Base-by-base conservation (phyloP, 2,797 vertebrate genomes). In the Hyperoplus lanceolatus region DNA sequence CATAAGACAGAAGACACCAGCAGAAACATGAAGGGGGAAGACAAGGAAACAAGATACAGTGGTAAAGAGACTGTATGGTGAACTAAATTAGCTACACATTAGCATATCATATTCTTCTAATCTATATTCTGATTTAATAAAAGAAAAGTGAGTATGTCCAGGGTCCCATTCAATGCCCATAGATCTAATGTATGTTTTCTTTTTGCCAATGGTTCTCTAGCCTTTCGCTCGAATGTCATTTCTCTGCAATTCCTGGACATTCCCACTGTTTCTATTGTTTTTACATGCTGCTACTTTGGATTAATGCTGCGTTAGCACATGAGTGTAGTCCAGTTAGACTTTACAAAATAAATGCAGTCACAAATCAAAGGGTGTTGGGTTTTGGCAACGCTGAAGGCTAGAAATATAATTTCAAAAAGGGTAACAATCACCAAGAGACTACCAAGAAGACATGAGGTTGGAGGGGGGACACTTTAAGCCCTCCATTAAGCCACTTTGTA, bases 341-440 rank as follows among this genome's bases (percentile, higher is more conserved):
- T 79, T 60, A 73, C 73, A 73, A 73, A 73, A 80, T 54, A 78
- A 81, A 70, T 5, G 16, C 73, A 41, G 15, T 61, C 54, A 39
- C 5, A 51, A 63, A 49, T 39, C 39, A 63, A 21, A 82, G 84
- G 55, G 57, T 39, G 69, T 54, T 12, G 46, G 51, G 70, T 81
- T 57, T 50, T 3, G 1, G 75, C 6, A 1, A 71, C 0, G 46
- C 80, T 72, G 61, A 65, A 57, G 80, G 89, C 77, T 59, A 81
- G 5, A 86, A 75, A 87, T 73, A 53, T 74, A 68, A 83, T 87
- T 87, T 85, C 12, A 63, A 92, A 89, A 90, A 83, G 69, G 80
- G 79, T 80, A 87, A 88, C 88, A 85, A 87, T 83, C 80, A 70
- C 55, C 77, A 29, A 55, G 81, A 84, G 80, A 87, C 55, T 42